These are phyloP conservation scores for Apotomis capreana DNA, from an alignment of 2,888 invertebrate genomes.

Conservation along the genomic window DNA sequence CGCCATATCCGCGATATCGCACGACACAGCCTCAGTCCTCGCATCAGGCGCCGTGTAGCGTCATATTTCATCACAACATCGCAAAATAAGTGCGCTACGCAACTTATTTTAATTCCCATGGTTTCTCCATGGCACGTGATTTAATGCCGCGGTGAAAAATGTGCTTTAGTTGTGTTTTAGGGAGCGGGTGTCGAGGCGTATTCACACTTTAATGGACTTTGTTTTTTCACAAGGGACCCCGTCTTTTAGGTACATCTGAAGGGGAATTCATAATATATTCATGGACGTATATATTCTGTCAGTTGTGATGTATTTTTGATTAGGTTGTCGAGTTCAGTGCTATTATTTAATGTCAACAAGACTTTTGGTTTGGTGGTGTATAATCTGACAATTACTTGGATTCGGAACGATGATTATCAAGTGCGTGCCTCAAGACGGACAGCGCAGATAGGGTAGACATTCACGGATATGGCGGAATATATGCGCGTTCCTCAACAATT, in stretches of 20 bases:
- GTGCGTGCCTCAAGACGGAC: no score
- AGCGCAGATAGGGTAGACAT: no score
- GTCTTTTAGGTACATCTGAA: not conserved
- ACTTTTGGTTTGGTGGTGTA: no score
- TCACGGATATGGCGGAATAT: no score
- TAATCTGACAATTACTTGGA: no score
- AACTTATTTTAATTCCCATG: constrained; percentile 29
- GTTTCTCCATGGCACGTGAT: constrained; percentile 23
- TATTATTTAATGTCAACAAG: no score
- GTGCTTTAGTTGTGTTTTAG: constrained; percentile 7
- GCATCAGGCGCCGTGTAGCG: constrained; percentile 6
- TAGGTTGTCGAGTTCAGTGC: not conserved
- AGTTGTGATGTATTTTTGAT: not conserved
- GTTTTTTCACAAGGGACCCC: constrained; percentile 3
- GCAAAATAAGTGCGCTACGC: constrained; percentile 24
- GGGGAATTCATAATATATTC: not conserved
- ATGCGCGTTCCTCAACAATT: no score
- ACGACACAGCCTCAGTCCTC: not conserved
- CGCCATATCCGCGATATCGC: not conserved
- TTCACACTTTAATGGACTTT: constrained; percentile 1
- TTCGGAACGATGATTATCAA: no score
- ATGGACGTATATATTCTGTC: not conserved
- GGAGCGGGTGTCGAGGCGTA: not conserved
- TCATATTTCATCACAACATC: constrained; percentile 18
- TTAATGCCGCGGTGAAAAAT: constrained; percentile 18